Percentiles rank a stretch among this genome's conserved stretches.
These are phyloP conservation scores for Anguilla japonica DNA, from an alignment of 2,113 vertebrate genomes.

Conservation along the genomic window DNA sequence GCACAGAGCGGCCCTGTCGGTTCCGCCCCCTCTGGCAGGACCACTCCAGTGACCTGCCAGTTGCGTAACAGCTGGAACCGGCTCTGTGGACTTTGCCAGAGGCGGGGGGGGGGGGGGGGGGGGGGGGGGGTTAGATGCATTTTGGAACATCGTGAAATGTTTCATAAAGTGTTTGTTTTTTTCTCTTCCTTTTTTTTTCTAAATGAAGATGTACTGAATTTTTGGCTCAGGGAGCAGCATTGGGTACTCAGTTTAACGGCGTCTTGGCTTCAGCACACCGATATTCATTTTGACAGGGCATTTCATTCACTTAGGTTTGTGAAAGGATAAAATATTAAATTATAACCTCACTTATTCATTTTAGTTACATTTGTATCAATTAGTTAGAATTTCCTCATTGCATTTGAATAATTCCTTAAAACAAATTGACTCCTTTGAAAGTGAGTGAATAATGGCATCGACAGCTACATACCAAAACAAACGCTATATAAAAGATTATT, in stretches of 20 bases:
- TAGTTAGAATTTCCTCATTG: background rate
- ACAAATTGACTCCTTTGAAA: background rate
- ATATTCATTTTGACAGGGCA: constrained; percentile 18
- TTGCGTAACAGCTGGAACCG: constrained; percentile 26
- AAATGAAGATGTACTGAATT: constrained; percentile 35
- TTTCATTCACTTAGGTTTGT: background rate
- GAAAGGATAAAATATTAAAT: background rate
- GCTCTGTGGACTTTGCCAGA: background rate
- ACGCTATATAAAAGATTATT: too few species aligned
- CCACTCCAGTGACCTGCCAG: background rate
- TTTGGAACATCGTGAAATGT: constrained; percentile 34
- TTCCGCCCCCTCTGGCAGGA: constrained; percentile 4
- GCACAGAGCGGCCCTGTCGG: constrained; percentile 32
- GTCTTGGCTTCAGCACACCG: constrained; percentile 11
- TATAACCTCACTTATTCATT: background rate
- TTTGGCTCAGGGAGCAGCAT: constrained; percentile 38
- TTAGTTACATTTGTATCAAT: background rate
- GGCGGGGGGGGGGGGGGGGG: background rate
- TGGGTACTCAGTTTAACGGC: constrained; percentile 40
- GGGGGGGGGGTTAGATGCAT: constrained; percentile 1
- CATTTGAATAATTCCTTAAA: background rate
- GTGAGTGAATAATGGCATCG: background rate
- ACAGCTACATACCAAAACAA: background rate
- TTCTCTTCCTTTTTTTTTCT: too few species aligned
- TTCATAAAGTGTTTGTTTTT: constrained; percentile 24